Base-by-base conservation (phyloP, 1,140 invertebrate genomes). In the Oscheius sp. region DNA sequence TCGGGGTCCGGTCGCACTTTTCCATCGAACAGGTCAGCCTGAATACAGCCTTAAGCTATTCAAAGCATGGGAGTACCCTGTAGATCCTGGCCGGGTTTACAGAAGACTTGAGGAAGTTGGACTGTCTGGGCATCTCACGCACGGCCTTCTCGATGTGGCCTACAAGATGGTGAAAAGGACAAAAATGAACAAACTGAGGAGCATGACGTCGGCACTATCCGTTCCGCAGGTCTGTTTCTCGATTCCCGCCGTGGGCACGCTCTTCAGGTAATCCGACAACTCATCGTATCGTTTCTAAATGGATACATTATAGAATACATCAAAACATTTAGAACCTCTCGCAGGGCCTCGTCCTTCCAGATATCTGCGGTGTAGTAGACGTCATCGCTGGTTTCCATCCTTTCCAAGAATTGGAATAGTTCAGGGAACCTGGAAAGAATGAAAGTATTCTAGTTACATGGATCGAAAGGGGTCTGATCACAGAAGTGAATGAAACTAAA, bases 401-500 rank as follows among this genome's bases (percentile, higher is more conserved):
- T 32, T 31, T 65, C 3, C 3, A 87, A 36, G 68, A 87, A 87
- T 49, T 90, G 86, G 79, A 95, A 91, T 1, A 96, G 77, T 1
- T 90, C 88, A 0, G 91, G 91, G 86, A 89, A 95, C 55, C 85
- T 85, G 72, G 20, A 79, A 3, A 77, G 91, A 90, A n/a, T 0
- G 10, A 71, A 45, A 71, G 20, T n/a, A n/a, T n/a, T n/a, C 65
- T 4, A 20, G n/a, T 20, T 68, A 64, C 10, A 63, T 28, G 66
- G 13, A 15, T 64, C 20, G 13, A 20, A 45, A 13, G 23, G 13
- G 13, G 13, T 26, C 13, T 59, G 58, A 59, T 91, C 90, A 59
- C 13, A n/a, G n/a, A n/a, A n/a, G n/a, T n/a, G n/a, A n/a, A 42
- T 18, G 86, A 78, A 1, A 93, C 93, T 82, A 94, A 96, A 4